Base-by-base conservation (phyloP, 1,140 invertebrate species). In the Intoshia linei region DNA sequence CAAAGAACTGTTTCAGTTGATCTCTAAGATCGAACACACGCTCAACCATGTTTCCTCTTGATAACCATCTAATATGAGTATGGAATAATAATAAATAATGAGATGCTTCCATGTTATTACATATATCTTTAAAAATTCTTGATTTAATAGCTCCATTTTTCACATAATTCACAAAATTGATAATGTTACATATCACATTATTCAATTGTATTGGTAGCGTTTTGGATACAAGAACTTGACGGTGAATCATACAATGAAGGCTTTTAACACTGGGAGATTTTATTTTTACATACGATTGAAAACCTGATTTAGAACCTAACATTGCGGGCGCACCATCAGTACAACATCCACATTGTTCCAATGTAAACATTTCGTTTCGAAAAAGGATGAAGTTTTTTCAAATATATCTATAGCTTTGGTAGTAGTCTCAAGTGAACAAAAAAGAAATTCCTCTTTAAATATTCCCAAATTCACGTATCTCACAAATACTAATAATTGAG, bases 251-350 rank as follows among this genome's bases (percentile, higher is more conserved):
- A 47, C 47, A 51, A 43, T 55, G 44, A n/a, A 42, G 39, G 27
- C 47, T 37, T 41, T 45, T 48, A 43, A 44, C 43, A 47, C 37
- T 30, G 23, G 41, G 43, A 43, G 45, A 44, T 40, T 47, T 48
- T 27, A 47, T 15, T 47, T 50, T 52, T 23, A 49, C 43, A 18
- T 47, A 43, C 33, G 39, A 34, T 31, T 40, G 40, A 29, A 53
- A 42, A 22, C 49, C 47, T 23, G 42, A 51, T 40, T 45, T 47
- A 30, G 41, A 50, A 41, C 50, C 48, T 22, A 50, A 33, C 46
- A 56, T 54, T 32, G 50, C 43, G 44, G 42, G 48, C 40, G 51
- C 50, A 40, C 48, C 48, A 48, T 57, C 52, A 44, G 49, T 57
- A 41, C 49, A 57, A 45, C 54, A 45, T 23, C 46, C 50, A 45